Evolutionary conservation across 2,888 invertebrate genomes (phyloP).

Genomic region (Epistrophe grossulariae): DNA sequence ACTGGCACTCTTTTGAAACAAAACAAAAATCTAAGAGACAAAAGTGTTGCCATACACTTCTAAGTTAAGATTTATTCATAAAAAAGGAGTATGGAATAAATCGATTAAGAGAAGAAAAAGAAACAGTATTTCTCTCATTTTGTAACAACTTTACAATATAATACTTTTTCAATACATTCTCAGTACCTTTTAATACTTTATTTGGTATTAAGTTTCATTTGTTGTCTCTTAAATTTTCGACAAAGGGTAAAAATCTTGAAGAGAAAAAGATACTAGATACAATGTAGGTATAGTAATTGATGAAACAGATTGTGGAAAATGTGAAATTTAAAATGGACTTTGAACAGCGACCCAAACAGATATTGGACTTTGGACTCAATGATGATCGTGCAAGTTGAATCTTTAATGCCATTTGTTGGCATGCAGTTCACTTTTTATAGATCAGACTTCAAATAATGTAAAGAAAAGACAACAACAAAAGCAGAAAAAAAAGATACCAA

Average conservation of each 20-base stretch:
- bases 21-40: too few species aligned
- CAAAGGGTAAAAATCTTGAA: neutral
- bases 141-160: too few species aligned
- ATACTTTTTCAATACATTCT: too few species aligned
- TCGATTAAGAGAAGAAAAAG: too few species aligned
- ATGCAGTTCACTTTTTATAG: slow-evolving; percentile 36
- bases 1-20: too few species aligned
- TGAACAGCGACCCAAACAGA: slow-evolving; percentile 81
- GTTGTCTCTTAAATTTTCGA: neutral
- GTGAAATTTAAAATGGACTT: slow-evolving; percentile 82
- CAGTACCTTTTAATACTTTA: too few species aligned
- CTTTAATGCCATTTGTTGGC: slow-evolving; percentile 53
- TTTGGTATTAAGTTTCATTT: too few species aligned
- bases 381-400: slow-evolving; percentile 58
- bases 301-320: slow-evolving; percentile 50
- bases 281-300: slow-evolving; percentile 16
- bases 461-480: neutral
- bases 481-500: neutral
- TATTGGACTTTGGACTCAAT: slow-evolving; percentile 80
- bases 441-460: slow-evolving; percentile 4
- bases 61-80: too few species aligned
- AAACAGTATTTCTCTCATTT: too few species aligned
- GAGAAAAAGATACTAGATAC: slow-evolving; percentile 9
- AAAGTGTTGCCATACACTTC: too few species aligned
- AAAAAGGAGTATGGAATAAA: too few species aligned